Conservation (phyloP, 2,888 invertebrate species). For the Stenotaenia linearis region DNA sequence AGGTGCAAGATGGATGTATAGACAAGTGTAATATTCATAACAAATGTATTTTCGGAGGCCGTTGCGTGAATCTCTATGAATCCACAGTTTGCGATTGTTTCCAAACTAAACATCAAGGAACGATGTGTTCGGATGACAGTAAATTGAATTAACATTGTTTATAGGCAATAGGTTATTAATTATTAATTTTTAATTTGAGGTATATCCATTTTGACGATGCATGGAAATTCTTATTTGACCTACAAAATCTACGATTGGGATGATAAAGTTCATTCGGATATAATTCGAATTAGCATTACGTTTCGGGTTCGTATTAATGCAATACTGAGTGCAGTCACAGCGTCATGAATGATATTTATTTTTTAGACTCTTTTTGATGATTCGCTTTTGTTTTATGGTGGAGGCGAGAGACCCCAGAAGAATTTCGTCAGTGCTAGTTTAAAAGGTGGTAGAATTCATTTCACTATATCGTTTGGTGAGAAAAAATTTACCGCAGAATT, state of each 20-base stretch:
- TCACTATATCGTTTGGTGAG: conserved; percentile 82
- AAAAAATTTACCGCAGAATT: conserved; percentile 52
- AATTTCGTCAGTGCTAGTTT: conserved; percentile 81
- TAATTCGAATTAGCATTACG: conserved; percentile 77
- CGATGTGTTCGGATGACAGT: conserved; percentile 87
- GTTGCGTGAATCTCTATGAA: conserved; percentile 87
- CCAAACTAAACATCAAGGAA: conserved; percentile 84
- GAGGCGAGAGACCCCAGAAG: conserved; percentile 74
- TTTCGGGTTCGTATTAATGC: conserved; percentile 58
- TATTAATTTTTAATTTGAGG: conserved; percentile 53
- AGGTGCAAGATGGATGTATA: conserved; percentile 29
- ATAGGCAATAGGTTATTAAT: not conserved
- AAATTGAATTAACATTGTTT: conserved; percentile 45
- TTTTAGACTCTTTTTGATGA: conserved; percentile 80
- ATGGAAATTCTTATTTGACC: conserved; percentile 86
- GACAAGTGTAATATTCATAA: conserved; percentile 56
- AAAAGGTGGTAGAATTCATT: conserved; percentile 71
- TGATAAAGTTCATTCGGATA: conserved; percentile 79
- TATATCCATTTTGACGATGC: conserved; percentile 75
- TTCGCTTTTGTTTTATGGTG: conserved; percentile 86
- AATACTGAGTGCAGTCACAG: too few relatives aligned
- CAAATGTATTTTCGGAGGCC: conserved; percentile 78
- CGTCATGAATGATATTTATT: not conserved
- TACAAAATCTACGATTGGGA: conserved; percentile 90
- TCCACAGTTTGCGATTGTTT: conserved; percentile 87